phyloP scores from a whole-genome alignment of 2,113 vertebrate species.

The Galbula dea region DNA sequence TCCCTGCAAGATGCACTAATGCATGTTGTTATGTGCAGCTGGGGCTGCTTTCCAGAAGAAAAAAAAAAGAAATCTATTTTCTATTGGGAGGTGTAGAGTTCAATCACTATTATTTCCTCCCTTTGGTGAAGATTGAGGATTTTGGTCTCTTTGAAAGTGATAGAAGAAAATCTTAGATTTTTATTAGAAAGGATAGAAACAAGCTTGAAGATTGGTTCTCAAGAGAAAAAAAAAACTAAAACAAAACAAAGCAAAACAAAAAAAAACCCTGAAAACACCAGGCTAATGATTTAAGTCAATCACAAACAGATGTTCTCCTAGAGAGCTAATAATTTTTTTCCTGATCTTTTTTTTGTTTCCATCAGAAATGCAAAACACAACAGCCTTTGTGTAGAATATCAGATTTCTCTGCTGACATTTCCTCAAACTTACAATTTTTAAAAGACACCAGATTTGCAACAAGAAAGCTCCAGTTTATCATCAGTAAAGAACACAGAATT shows the following conservation, averaged over 20 bases:
- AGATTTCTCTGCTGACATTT: background rate
- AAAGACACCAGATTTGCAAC: background rate
- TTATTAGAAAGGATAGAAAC: constrained; percentile 22
- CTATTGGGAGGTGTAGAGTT: constrained; percentile 17
- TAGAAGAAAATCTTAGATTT: background rate
- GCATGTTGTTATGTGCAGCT: constrained; percentile 66
- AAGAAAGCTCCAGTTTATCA: background rate
- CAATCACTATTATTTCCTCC: constrained; percentile 21
- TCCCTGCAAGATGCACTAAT: constrained; percentile 64
- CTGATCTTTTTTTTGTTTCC: background rate
- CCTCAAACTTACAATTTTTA: background rate
- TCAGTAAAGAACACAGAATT: rapidly evolving
- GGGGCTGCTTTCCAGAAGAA: constrained; percentile 21
- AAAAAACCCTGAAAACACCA: background rate
- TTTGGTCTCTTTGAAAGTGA: background rate
- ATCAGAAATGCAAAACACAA: constrained; percentile 27
- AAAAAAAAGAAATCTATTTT: constrained; percentile 40
- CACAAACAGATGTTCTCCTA: constrained; percentile 58
- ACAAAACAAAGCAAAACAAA: too few species aligned
- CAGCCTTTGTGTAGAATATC: background rate
- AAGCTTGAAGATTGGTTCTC: constrained; percentile 24
- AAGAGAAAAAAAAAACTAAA: background rate
- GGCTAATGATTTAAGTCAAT: constrained; percentile 52
- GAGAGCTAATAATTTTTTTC: constrained; percentile 20
- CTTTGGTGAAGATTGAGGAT: background rate